phyloP scores from a whole-genome alignment of 92 coral and sea anemone genomes.

The Montipora capitata region DNA sequence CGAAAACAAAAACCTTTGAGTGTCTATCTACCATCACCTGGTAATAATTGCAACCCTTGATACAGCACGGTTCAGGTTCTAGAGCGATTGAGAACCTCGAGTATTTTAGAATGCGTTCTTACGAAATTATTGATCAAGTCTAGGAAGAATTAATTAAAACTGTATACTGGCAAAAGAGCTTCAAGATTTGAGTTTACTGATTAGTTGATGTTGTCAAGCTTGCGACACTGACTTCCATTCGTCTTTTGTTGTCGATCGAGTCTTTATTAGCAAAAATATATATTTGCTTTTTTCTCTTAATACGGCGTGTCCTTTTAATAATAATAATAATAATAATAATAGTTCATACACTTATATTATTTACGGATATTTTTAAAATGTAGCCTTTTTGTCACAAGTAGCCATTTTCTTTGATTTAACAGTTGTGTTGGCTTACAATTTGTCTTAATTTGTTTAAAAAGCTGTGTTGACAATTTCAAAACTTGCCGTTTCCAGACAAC shows the following conservation, averaged over 20 bases:
- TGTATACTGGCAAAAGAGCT: neutral
- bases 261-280: no score
- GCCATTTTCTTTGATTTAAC: neutral
- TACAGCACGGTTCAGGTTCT: no score
- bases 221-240: neutral
- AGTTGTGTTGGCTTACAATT: conserved; percentile 4
- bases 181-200: neutral
- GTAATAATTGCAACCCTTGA: neutral
- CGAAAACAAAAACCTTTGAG: neutral
- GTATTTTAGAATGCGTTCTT: no score
- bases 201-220: neutral
- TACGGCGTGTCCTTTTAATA: no score
- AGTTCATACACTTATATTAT: no score
- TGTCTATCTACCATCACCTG: neutral
- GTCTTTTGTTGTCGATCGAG: no score
- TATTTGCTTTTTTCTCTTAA: no score
- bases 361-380: no score
- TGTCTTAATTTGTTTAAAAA: conserved; percentile 12
- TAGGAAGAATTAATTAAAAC: neutral
- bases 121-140: no score
- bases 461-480: conserved; percentile 15
- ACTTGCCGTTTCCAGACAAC: conserved; percentile 39
- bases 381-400: no score
- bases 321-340: no score
- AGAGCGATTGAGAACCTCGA: no score